These are phyloP conservation scores for Loxodonta africana DNA, from an alignment of 2,113 vertebrate genomes.

Conservation along the genomic window DNA sequence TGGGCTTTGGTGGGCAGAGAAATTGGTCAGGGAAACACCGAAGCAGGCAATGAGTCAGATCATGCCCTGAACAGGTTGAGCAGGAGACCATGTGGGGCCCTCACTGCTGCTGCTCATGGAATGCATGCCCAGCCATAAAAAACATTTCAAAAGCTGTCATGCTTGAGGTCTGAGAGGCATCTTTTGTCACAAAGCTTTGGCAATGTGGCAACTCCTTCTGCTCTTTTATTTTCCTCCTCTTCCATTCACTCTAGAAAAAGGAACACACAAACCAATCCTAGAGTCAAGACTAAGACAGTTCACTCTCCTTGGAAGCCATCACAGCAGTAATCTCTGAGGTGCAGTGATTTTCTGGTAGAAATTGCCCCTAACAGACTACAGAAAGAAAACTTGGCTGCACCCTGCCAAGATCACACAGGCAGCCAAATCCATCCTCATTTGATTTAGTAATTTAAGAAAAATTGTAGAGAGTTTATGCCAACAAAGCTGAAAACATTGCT, in stretches of 20 bases:
- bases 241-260: background rate
- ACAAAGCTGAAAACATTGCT: background rate
- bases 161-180: background rate
- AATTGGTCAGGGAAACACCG: background rate
- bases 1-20: background rate
- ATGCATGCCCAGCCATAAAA: background rate
- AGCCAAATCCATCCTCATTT: background rate
- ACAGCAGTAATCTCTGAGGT: background rate
- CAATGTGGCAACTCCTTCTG: too few species aligned
- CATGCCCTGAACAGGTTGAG: background rate
- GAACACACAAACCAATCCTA: background rate
- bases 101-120: background rate
- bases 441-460: background rate
- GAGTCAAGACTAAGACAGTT: background rate
- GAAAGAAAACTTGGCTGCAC: background rate
- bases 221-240: background rate
- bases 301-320: background rate
- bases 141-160: background rate
- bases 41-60: background rate
- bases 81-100: background rate
- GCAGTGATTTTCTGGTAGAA: background rate
- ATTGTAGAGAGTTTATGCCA: background rate
- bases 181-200: background rate
- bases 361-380: background rate
- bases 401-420: background rate